Percentiles rank a stretch among this genome's conserved stretches.
Evolutionary conservation across 2,113 vertebrate genomes (phyloP).

Genomic region (Equus quagga): DNA sequence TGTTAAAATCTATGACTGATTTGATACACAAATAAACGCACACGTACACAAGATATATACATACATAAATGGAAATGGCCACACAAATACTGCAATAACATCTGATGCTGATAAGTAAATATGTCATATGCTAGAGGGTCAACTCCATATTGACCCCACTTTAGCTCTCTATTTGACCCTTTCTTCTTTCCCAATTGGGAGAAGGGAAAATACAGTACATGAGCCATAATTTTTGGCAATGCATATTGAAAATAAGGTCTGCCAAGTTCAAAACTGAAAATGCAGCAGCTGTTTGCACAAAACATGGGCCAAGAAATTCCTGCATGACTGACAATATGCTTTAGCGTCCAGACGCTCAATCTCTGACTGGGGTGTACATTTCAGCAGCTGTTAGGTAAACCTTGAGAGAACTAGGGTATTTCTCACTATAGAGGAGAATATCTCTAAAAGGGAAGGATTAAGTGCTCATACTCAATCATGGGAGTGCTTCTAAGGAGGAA

Average conservation of each 20-base stretch:
- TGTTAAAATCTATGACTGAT: neutral
- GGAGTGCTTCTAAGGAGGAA: neutral
- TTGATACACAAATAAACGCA: neutral
- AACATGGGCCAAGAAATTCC: constrained; percentile 55
- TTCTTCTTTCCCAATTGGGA: constrained; percentile 44
- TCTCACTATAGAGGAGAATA: neutral
- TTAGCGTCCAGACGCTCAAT: neutral
- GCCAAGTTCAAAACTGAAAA: constrained; percentile 72
- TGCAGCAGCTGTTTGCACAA: constrained; percentile 66
- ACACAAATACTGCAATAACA: neutral
- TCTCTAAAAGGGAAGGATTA: neutral
- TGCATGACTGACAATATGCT: constrained; percentile 53
- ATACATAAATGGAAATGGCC: neutral
- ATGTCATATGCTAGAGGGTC: constrained; percentile 43
- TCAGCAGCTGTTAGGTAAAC: constrained; percentile 55
- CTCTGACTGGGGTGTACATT: constrained; percentile 45
- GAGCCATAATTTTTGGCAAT: constrained; percentile 64
- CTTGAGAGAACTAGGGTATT: neutral
- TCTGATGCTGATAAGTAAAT: constrained; percentile 36
- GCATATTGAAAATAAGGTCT: constrained; percentile 63
- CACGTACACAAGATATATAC: neutral
- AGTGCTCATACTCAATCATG: neutral
- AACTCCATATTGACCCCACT: neutral
- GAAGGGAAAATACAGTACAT: constrained; percentile 53
- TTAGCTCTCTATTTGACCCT: constrained; percentile 28